Percentiles rank a stretch among this genome's conserved stretches.
These are phyloP conservation scores for Atractosteus spatula DNA, from an alignment of 2,113 vertebrate species.

Conservation along the genomic window DNA sequence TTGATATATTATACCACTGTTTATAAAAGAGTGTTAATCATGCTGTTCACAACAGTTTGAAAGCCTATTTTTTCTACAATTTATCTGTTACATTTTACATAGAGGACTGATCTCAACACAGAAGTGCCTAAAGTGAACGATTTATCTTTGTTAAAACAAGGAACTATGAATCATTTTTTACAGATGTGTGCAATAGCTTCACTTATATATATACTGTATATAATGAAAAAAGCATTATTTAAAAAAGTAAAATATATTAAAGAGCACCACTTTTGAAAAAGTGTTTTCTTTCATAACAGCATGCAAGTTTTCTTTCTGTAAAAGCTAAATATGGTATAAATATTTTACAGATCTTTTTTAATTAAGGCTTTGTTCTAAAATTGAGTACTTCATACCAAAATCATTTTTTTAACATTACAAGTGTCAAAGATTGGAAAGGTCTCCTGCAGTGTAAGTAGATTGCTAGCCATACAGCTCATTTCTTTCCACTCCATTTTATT, in stretches of 20 bases:
- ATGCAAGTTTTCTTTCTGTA: not conserved
- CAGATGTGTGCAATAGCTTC: not conserved
- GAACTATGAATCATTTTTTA: not conserved
- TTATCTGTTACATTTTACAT: not conserved
- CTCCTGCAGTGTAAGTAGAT: too few species aligned
- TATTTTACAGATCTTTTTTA: too few species aligned
- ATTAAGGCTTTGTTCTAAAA: too few species aligned
- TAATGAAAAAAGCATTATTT: constrained; percentile 45
- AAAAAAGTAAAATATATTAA: constrained; percentile 43
- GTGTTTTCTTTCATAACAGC: not conserved
- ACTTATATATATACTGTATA: constrained; percentile 15
- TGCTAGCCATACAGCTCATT: too few species aligned
- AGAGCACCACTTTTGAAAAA: constrained; percentile 51
- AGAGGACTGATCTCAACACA: not conserved
- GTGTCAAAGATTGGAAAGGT: too few species aligned
- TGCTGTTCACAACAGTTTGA: constrained; percentile 32
- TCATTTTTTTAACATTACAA: too few species aligned
- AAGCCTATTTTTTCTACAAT: constrained; percentile 17
- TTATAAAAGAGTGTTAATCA: not conserved
- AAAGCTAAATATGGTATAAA: too few species aligned
- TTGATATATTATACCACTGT: constrained; percentile 24
- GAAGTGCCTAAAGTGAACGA: not conserved
- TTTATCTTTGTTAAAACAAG: not conserved
- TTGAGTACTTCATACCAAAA: too few species aligned
- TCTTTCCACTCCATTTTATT: too few species aligned